Conservation (phyloP, 92 coral and sea anemone species). For the Ricordea florida region DNA sequence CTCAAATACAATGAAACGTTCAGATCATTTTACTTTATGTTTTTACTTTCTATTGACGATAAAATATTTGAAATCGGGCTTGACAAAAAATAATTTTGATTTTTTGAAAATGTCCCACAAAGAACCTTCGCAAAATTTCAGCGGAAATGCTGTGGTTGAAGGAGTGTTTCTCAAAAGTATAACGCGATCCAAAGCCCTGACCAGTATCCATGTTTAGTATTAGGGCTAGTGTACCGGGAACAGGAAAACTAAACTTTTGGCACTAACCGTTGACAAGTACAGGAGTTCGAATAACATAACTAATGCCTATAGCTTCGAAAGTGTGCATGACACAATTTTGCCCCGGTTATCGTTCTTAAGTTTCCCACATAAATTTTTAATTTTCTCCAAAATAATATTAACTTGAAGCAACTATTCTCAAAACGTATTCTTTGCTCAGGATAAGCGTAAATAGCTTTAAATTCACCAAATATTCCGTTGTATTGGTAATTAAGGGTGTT, state of each 20-base stretch:
- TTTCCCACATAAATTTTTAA: no score
- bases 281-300: background rate
- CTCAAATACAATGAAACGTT: conserved; percentile 28
- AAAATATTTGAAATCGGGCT: conserved; percentile 32
- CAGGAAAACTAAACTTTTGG: background rate
- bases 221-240: no score
- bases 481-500: no score
- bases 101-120: conserved; percentile 37
- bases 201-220: conserved; percentile 18
- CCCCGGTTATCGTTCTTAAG: no score
- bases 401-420: no score
- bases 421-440: no score
- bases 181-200: conserved; percentile 33
- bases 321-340: background rate
- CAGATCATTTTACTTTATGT: conserved; percentile 8
- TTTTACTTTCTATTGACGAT: conserved; percentile 31
- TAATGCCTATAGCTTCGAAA: background rate
- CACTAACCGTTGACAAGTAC: background rate
- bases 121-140: conserved; percentile 11
- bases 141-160: conserved; percentile 22
- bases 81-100: conserved; percentile 4
- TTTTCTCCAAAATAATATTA: no score
- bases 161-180: conserved; percentile 42
- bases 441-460: no score
- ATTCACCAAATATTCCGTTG: no score